Evolutionary conservation across 1,140 invertebrate genomes (phyloP), one percentile per base, ranked within the genome.

Genomic region (Antheraea mylitta): DNA sequence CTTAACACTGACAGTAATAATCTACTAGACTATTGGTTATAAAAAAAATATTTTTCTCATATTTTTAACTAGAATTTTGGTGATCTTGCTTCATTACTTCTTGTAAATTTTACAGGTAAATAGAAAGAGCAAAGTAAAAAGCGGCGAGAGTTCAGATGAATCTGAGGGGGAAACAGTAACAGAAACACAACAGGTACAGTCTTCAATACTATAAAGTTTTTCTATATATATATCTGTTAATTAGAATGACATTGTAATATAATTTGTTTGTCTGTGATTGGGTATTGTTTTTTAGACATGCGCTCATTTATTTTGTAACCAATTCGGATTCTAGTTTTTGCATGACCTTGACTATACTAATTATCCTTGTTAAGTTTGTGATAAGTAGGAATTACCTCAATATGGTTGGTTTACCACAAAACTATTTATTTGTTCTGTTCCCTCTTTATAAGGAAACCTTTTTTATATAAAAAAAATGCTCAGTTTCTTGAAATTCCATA

Each of bases 151-250:
- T 70, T 92, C 92, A 19, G 92, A 93, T 74, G 92, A 92, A 70
- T 93, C 92, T 16, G 92, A 93, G 71, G 84, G 87, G 62, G 92
- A 93, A 75, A 87, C 89, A 53, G 87, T 92, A 60, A 92, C 89
- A n/a, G 92, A 93, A 83, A 92, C 92, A 36, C 89, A 91, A 81
- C 90, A 93, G 85, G 90, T 92, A n/a, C 30, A 79, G 85, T 83
- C 7, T 45, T 66, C 67, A 73, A 64, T 64, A 64, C 36, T 62
- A 16, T 67, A 62, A 42, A 42, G 8, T 42, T 42, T 42, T 42
- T 42, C 11, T 42, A 42, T 42, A 62, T 69, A 38, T 70, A n/a
- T 18, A 13, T 63, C 18, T 30, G 48, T 36, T 69, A 62, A 9
- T 30, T 18, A 64, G 48, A 48, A 45, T 42, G 36, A n/a, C 18